These are phyloP conservation scores for Chydorus sphaericus DNA, from an alignment of 2,888 invertebrate species.

Conservation along the genomic window DNA sequence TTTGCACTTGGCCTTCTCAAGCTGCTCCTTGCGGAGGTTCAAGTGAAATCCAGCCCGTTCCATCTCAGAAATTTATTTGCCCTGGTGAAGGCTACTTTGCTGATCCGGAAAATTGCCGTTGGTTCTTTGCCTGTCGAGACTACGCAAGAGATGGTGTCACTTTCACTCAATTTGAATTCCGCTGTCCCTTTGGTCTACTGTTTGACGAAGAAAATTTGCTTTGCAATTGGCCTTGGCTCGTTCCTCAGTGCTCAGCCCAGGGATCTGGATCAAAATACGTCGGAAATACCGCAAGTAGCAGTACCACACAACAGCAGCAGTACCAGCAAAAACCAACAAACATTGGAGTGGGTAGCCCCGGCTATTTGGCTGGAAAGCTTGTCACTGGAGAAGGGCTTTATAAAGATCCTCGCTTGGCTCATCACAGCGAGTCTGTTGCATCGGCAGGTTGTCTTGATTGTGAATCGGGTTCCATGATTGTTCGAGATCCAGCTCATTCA, in stretches of 20 bases:
- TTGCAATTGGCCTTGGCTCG: constrained; percentile 69
- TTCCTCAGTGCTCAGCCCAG: constrained; percentile 40
- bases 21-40: constrained; percentile 55
- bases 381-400: constrained; percentile 8
- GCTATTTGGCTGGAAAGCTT: constrained; percentile 11
- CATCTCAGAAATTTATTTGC: constrained; percentile 48
- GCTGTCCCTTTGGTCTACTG: constrained; percentile 62
- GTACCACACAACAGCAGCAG: background rate
- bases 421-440: background rate
- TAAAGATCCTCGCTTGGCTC: constrained; percentile 1
- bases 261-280: background rate
- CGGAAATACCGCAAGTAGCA: background rate
- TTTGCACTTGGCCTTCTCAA: constrained; percentile 64
- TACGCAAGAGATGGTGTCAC: constrained; percentile 26
- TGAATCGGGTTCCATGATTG: background rate
- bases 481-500: background rate
- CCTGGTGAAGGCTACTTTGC: constrained; percentile 57
- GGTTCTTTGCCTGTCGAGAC: constrained; percentile 61
- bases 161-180: constrained; percentile 57
- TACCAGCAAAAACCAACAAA: background rate
- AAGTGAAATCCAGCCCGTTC: constrained; percentile 62
- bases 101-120: constrained; percentile 65
- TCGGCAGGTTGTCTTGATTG: constrained; percentile 5
- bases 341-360: constrained; percentile 8
- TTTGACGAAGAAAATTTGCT: constrained; percentile 52